Conservation (phyloP, 2,113 vertebrate genomes). For the Vidua macroura region DNA sequence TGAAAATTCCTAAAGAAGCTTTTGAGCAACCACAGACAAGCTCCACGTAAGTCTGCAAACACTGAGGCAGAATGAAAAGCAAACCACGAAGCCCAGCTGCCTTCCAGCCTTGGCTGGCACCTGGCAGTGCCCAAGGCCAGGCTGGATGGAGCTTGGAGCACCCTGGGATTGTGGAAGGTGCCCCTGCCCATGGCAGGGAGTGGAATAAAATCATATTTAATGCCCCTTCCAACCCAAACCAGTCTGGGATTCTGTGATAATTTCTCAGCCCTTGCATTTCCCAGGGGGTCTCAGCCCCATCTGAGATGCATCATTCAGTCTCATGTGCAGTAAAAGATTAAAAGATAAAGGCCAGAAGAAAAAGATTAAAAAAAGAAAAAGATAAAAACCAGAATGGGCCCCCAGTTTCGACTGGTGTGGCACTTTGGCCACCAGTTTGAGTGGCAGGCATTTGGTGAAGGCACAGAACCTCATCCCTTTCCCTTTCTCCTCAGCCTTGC, state of each 20-base stretch:
- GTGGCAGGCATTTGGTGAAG: not conserved
- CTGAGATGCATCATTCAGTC: too few relatives aligned
- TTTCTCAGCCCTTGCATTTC: not conserved
- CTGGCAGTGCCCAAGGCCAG: not conserved
- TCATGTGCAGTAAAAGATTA: not conserved
- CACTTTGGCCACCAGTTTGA: not conserved
- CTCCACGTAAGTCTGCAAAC: slow-evolving; percentile 81
- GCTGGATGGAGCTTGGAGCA: not conserved
- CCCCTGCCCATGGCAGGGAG: not conserved
- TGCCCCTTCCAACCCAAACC: not conserved
- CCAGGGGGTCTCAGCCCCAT: not conserved
- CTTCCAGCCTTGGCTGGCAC: not conserved
- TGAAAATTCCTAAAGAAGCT: slow-evolving; percentile 89
- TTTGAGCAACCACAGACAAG: slow-evolving; percentile 89
- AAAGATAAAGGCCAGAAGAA: not conserved
- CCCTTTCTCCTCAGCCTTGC: not conserved
- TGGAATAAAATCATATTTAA: not conserved
- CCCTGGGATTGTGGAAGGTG: not conserved
- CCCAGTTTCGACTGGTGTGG: not conserved
- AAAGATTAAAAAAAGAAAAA: not conserved
- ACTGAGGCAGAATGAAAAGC: not conserved
- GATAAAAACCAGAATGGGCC: rapidly evolving
- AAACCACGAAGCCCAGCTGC: not conserved
- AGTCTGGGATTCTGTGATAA: rapidly evolving
- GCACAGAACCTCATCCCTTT: not conserved